These are phyloP conservation scores for Dunckerocampus dactyliophorus DNA, from an alignment of 2,113 vertebrate genomes.

Conservation along the genomic window DNA sequence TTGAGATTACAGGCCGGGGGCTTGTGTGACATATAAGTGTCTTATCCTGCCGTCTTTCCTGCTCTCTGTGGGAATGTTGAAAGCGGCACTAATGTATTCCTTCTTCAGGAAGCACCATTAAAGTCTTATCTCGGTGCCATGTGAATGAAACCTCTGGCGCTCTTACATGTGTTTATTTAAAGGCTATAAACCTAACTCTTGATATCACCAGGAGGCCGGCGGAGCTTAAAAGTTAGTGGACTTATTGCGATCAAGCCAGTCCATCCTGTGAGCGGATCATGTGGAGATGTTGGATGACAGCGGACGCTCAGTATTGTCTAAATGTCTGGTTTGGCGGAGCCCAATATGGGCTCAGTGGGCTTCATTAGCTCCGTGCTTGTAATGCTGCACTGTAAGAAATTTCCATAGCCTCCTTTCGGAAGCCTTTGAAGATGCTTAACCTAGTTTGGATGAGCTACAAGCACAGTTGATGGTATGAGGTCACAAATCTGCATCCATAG, in stretches of 20 bases:
- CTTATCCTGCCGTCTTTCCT: constrained; percentile 24
- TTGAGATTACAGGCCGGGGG: constrained; percentile 37
- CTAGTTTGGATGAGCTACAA: constrained; percentile 52
- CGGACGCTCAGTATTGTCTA: constrained; percentile 40
- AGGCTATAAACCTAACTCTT: constrained; percentile 17
- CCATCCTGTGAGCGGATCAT: constrained; percentile 9
- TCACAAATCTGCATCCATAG: constrained; percentile 49
- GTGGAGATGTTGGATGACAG: constrained; percentile 24
- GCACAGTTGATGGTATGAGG: constrained; percentile 41
- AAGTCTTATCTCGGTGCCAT: constrained; percentile 39
- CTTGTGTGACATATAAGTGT: constrained; percentile 52
- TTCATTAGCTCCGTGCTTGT: constrained; percentile 36
- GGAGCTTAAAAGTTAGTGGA: constrained; percentile 22
- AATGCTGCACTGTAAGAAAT: constrained; percentile 36
- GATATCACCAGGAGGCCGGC: constrained; percentile 20
- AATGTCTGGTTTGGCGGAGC: constrained; percentile 34
- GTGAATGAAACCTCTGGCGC: constrained; percentile 26
- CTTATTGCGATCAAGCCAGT: background rate
- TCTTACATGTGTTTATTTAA: constrained; percentile 44
- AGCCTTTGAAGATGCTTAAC: constrained; percentile 64
- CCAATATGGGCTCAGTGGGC: constrained; percentile 36
- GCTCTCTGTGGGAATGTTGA: constrained; percentile 43
- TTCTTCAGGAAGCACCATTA: constrained; percentile 52
- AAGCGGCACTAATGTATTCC: constrained; percentile 52
- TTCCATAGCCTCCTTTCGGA: constrained; percentile 16